phyloP scores from a whole-genome alignment of 1,140 invertebrate genomes.

The Pomacea maculata region DNA sequence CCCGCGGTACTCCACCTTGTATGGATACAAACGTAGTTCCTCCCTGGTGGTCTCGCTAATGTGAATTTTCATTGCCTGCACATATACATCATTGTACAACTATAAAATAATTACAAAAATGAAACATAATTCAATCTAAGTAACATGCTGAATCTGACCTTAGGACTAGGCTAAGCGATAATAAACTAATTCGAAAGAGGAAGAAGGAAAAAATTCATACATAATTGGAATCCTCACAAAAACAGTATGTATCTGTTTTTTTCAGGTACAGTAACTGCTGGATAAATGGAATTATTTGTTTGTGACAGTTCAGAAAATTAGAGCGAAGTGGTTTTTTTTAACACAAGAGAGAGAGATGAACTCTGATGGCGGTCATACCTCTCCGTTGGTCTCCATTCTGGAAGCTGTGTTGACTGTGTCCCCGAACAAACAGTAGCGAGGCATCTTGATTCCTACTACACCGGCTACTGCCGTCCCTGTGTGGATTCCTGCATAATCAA shows the following conservation, averaged over 20 bases:
- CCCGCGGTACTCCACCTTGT: constrained; percentile 80
- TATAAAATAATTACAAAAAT: not conserved
- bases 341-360: no score
- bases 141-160: no score
- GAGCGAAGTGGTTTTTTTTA: no score
- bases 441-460: constrained; percentile 64
- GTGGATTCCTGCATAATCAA: constrained; percentile 43
- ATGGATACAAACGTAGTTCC: constrained; percentile 76
- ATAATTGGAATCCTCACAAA: no score
- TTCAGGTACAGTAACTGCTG: no score
- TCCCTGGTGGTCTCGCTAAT: constrained; percentile 88
- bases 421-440: constrained; percentile 62
- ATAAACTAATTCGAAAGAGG: no score
- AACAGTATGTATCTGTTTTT: no score
- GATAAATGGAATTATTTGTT: no score
- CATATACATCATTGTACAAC: not conserved
- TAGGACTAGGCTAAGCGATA: no score
- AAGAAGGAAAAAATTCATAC: no score
- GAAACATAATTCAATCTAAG: not conserved
- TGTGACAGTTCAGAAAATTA: no score
- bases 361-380: constrained; percentile 32
- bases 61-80: constrained; percentile 88
- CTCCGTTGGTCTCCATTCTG: constrained; percentile 62
- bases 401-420: constrained; percentile 64
- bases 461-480: constrained; percentile 60